These are phyloP conservation scores for Cotesia vestalis DNA, from an alignment of 1,140 invertebrate species.

Conservation along the genomic window DNA sequence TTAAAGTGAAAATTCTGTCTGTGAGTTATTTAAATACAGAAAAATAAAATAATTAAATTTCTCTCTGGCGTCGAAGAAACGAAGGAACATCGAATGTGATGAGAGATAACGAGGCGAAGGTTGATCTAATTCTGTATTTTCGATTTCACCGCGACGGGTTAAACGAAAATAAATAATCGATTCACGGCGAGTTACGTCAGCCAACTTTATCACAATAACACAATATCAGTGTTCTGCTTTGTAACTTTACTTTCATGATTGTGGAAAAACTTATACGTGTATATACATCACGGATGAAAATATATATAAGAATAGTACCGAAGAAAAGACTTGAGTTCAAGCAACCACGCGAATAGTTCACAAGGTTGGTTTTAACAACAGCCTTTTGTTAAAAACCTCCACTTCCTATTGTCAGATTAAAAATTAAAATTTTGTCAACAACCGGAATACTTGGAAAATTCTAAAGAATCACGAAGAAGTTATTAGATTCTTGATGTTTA, in stretches of 20 bases:
- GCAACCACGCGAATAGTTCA: constrained; percentile 52
- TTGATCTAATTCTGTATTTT: constrained; percentile 38
- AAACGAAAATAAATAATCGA: constrained; percentile 38
- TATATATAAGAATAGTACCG: constrained; percentile 11
- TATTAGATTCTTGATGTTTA: not conserved
- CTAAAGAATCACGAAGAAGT: not conserved
- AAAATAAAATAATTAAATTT: not conserved
- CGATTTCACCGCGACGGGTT: constrained; percentile 26
- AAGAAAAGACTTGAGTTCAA: constrained; percentile 28
- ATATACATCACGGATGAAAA: constrained; percentile 42
- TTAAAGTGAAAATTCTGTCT: no score
- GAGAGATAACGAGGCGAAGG: constrained; percentile 25
- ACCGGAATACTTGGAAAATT: constrained; percentile 1
- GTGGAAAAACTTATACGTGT: not conserved
- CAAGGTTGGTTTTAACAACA: constrained; percentile 48
- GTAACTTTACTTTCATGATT: not conserved
- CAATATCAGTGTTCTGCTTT: not conserved
- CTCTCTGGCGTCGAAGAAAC: not conserved
- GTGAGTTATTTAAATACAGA: no score
- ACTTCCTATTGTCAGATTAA: constrained; percentile 47
- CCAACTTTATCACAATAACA: constrained; percentile 9
- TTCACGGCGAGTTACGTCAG: constrained; percentile 16
- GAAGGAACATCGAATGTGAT: not conserved
- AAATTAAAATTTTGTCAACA: constrained; percentile 1
- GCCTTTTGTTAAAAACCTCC: constrained; percentile 51